Percentiles rank a stretch among this genome's conserved stretches.
phyloP scores from a whole-genome alignment of 2,797 vertebrate genomes.

The Danio jaintianensis region DNA sequence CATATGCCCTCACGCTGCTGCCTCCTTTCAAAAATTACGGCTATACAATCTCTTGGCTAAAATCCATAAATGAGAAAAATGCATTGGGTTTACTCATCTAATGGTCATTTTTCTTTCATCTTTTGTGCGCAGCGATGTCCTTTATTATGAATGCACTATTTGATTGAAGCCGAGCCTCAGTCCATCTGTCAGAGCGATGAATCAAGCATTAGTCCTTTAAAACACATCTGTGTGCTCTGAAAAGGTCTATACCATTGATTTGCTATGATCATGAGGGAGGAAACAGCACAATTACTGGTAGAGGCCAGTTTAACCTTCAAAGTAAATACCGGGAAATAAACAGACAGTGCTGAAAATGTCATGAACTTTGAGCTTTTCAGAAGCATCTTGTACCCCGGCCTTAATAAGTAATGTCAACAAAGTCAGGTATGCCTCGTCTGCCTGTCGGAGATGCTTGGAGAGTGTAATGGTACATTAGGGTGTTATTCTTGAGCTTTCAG shows the following conservation, averaged over 20 bases:
- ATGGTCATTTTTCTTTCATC: conserved; percentile 12
- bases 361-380: conserved; percentile 79
- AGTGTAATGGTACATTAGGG: conserved; percentile 5
- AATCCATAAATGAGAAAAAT: conserved; percentile 18
- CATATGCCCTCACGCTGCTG: neutral
- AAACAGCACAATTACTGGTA: conserved; percentile 67
- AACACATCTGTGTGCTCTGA: conserved; percentile 31
- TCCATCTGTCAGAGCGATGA: conserved; percentile 39
- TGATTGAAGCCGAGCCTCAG: conserved; percentile 26
- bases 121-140: neutral
- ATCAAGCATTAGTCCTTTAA: conserved; percentile 42
- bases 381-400: conserved; percentile 67
- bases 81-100: neutral
- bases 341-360: conserved; percentile 78
- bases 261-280: conserved; percentile 60
- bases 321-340: conserved; percentile 77
- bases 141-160: conserved; percentile 22
- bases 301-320: conserved; percentile 79
- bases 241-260: conserved; percentile 63
- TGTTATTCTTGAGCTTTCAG: conserved; percentile 13
- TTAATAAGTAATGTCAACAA: conserved; percentile 70
- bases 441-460: neutral
- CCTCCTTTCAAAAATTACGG: neutral
- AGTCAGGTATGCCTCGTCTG: conserved; percentile 44
- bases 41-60: neutral